Conservation (phyloP, 2,888 invertebrate species). For the Aleiodes alternator region DNA sequence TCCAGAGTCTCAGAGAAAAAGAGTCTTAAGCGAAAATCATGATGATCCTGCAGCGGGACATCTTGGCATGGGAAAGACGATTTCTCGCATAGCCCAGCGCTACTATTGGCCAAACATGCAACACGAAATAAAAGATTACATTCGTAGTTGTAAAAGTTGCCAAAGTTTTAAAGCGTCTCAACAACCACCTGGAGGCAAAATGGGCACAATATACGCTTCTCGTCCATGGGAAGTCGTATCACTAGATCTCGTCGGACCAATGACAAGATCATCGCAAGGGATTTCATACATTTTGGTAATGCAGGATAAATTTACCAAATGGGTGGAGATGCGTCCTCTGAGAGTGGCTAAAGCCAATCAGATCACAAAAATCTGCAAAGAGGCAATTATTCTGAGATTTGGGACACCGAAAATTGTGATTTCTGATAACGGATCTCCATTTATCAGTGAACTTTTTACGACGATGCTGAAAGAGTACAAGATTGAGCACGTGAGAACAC, state of each 20-base stretch:
- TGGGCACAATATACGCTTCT: constrained; percentile 35
- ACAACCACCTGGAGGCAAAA: constrained; percentile 40
- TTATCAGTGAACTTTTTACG: constrained; percentile 31
- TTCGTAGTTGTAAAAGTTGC: constrained; percentile 36
- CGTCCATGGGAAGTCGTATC: constrained; percentile 48
- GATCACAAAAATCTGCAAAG: constrained; percentile 22
- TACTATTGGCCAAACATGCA: constrained; percentile 59
- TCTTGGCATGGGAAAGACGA: constrained; percentile 45
- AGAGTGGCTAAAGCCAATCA: constrained; percentile 37
- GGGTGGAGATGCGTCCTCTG: constrained; percentile 48
- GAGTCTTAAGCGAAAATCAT: constrained; percentile 35
- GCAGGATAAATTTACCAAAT: constrained; percentile 55
- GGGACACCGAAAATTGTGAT: constrained; percentile 32
- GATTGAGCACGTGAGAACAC: constrained; percentile 29
- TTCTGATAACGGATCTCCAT: constrained; percentile 53
- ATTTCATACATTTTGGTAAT: constrained; percentile 49
- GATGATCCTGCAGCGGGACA: constrained; percentile 47
- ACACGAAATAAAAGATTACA: constrained; percentile 46
- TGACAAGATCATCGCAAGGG: constrained; percentile 46
- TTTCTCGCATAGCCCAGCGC: not conserved
- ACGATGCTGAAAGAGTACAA: constrained; percentile 14
- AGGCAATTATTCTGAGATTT: constrained; percentile 20
- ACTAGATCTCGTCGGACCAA: constrained; percentile 55
- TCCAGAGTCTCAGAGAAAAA: not conserved
- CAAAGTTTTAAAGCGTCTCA: constrained; percentile 33